Evolutionary conservation across 2,797 vertebrate genomes (phyloP).

Genomic region (Taeniopygia guttata): DNA sequence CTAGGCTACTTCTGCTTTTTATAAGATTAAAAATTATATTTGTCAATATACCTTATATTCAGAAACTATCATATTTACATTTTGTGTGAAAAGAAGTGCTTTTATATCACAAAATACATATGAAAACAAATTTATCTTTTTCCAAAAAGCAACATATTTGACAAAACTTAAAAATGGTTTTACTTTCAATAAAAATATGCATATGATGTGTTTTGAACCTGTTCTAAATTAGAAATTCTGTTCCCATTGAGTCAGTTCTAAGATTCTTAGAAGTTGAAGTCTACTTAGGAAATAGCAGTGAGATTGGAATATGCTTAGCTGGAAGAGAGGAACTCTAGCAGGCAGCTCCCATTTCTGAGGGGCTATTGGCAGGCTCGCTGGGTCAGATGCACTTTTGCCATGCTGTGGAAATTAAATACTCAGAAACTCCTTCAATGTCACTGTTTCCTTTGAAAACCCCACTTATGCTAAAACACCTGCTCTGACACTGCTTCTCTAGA

Average conservation of each 20-base stretch:
- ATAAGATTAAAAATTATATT: not conserved
- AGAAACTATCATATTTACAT: not conserved
- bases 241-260: not conserved
- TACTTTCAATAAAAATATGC: not conserved
- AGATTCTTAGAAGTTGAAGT: not conserved
- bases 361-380: not conserved
- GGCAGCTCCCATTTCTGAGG: not conserved
- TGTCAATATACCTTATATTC: not conserved
- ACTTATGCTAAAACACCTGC: not conserved
- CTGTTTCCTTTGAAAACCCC: fast-evolving
- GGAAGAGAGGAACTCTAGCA: not conserved
- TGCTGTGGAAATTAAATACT: not conserved
- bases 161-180: not conserved
- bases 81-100: not conserved
- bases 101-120: not conserved
- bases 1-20: not conserved
- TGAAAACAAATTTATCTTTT: not conserved
- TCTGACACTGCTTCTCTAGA: not conserved
- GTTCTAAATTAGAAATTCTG: not conserved
- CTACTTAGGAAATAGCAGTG: not conserved
- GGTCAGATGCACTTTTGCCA: not conserved
- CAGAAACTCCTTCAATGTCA: not conserved
- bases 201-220: not conserved
- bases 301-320: not conserved
- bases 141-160: not conserved